Evolutionary conservation across 2,113 vertebrate genomes (phyloP), one percentile per base, ranked within the genome.

Genomic region (Monopterus albus): DNA sequence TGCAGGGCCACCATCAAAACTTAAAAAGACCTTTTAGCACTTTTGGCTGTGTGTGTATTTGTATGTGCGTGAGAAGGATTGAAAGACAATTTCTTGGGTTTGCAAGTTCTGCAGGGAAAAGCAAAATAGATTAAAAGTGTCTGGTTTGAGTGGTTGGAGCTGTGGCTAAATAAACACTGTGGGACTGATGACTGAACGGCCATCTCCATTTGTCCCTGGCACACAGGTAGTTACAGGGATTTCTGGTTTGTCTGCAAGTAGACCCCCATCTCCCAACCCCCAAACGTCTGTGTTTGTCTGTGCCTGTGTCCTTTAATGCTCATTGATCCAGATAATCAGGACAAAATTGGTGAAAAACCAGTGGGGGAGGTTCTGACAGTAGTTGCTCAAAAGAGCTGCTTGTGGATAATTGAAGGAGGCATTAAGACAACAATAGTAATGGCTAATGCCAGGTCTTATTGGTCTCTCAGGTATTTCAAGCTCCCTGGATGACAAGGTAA

Each of bases 301-400:
- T 66, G 63, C 69, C 52, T 46, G 81, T 75, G 51, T 82, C 79
- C 72, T 73, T 80, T 87, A 92, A 92, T 85, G 52, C 87, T 70
- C 73, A 81, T 75, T 90, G 88, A 91, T 90, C 88, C 77, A 79
- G 81, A 78, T 90, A 90, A 92, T 92, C 88, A 78, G 89, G 68
- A 66, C 75, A 65, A 75, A 84, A 87, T 87, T 84, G 77, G 78
- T 49, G 51, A 58, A 82, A 81, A 86, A 77, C 47, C 73, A 29
- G 64, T 49, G 15, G 62, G 83, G 85, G 78, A 65, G 64, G 67
- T 63, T 81, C 52, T 78, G 81, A 81, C 79, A 87, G 84, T 75
- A 51, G 75, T 25, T 25, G 57, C 87, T 87, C 72, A 72, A 85
- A 91, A 81, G 69, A 82, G 62, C 79, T 71, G 63, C 78, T 85